Evolutionary conservation across 2,888 invertebrate genomes (phyloP).

Genomic region (Beris morrisii): DNA sequence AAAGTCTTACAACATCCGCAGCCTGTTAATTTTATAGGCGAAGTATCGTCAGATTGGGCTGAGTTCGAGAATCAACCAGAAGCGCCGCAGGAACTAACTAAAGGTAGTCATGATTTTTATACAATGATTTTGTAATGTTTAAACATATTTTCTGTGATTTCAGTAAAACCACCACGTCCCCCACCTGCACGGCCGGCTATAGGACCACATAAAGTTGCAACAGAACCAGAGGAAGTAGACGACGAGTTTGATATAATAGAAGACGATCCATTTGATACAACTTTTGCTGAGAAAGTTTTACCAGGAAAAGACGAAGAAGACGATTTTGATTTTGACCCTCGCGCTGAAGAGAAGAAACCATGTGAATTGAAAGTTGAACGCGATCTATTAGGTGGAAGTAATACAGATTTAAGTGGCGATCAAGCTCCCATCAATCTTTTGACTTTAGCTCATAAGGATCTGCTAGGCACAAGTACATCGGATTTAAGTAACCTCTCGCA

Average conservation of each 20-base stretch:
- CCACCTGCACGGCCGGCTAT: constrained; percentile 52
- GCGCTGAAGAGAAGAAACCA: constrained; percentile 61
- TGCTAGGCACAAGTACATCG: constrained; percentile 75
- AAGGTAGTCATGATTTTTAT: constrained; percentile 49
- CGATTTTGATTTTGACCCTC: constrained; percentile 64
- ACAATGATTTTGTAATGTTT: background rate
- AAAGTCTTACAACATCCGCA: constrained; percentile 54
- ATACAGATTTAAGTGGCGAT: constrained; percentile 39
- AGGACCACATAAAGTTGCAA: constrained; percentile 45
- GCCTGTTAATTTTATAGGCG: constrained; percentile 58
- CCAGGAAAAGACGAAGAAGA: constrained; percentile 63
- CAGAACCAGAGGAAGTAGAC: constrained; percentile 52
- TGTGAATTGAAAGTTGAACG: constrained; percentile 37
- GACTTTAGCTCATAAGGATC: constrained; percentile 62
- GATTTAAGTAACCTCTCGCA: constrained; percentile 71
- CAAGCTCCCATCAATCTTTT: constrained; percentile 56
- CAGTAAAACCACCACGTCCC: constrained; percentile 53
- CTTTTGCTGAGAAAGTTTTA: constrained; percentile 76
- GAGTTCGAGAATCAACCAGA: constrained; percentile 64
- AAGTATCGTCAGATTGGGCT: constrained; percentile 63
- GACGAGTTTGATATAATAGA: constrained; percentile 62
- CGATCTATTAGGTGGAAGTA: constrained; percentile 60
- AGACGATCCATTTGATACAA: constrained; percentile 79
- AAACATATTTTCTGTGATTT: constrained; percentile 41
- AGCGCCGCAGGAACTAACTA: constrained; percentile 53